A percentile compares a stretch with the other conserved stretches of the same genome.
These are phyloP conservation scores for Nannospalax galili DNA, from an alignment of 2,113 vertebrate species.

Conservation along the genomic window DNA sequence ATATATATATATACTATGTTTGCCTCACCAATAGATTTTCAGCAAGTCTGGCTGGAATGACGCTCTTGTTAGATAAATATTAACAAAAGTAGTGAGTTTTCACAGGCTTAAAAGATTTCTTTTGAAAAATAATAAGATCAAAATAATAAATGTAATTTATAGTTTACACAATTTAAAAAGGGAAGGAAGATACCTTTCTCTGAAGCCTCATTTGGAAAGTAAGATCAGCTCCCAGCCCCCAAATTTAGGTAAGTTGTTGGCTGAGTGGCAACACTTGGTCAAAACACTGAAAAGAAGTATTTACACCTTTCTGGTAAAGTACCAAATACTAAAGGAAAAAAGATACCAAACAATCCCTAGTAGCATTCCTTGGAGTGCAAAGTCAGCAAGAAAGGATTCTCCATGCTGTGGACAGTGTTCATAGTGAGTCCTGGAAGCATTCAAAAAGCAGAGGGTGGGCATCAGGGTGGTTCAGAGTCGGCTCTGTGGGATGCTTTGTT, in stretches of 20 bases:
- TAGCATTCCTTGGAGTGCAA: slow-evolving; percentile 88
- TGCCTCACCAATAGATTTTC: slow-evolving; percentile 77
- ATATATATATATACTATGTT: slow-evolving; percentile 43
- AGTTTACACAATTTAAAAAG: slow-evolving; percentile 80
- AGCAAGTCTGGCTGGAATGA: slow-evolving; percentile 80
- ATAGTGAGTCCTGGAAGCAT: slow-evolving; percentile 82
- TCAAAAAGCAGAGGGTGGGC: slow-evolving; percentile 83
- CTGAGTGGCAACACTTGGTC: slow-evolving; percentile 79
- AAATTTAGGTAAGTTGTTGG: slow-evolving; percentile 54
- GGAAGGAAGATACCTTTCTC: slow-evolving; percentile 72
- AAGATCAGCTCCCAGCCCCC: slow-evolving; percentile 70
- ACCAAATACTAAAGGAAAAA: slow-evolving; percentile 84
- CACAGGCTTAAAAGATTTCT: slow-evolving; percentile 81
- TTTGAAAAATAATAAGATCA: slow-evolving; percentile 80
- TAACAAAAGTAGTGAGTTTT: slow-evolving; percentile 83
- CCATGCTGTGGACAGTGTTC: slow-evolving; percentile 80
- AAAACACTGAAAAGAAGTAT: slow-evolving; percentile 84
- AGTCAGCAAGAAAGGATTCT: slow-evolving; percentile 88
- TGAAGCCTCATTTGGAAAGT: slow-evolving; percentile 69
- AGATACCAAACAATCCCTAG: slow-evolving; percentile 71
- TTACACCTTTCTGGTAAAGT: slow-evolving; percentile 86
- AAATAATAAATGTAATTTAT: slow-evolving; percentile 80
- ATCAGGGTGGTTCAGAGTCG: slow-evolving; percentile 70
- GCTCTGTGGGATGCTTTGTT: slow-evolving; percentile 53
- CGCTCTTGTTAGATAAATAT: slow-evolving; percentile 78